Percentiles rank a stretch among this genome's conserved stretches.
Evolutionary conservation across 2,797 vertebrate genomes (phyloP).

Genomic region (Macrochelys suwanniensis): DNA sequence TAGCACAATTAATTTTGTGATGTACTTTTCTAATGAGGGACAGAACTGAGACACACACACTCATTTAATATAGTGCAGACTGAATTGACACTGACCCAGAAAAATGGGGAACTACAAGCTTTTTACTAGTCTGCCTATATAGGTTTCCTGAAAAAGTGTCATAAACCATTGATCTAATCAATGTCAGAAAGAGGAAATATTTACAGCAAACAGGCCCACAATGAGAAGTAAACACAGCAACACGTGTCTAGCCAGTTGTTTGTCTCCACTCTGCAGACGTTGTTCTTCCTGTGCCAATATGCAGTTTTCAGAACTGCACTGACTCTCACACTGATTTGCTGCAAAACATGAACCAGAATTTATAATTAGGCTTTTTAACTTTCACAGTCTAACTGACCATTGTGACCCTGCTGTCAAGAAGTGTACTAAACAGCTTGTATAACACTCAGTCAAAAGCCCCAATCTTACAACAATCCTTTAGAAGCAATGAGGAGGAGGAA

Average conservation of each 20-base stretch:
- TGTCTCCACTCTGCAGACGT: slow-evolving; percentile 85
- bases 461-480: not conserved
- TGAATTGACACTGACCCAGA: not conserved
- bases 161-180: slow-evolving; percentile 3
- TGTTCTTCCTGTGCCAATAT: slow-evolving; percentile 88
- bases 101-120: not conserved
- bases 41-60: not conserved
- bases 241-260: slow-evolving; percentile 90
- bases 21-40: not conserved
- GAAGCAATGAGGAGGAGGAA: not conserved
- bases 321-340: slow-evolving; percentile 86
- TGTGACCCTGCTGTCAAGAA: not conserved
- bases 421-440: not conserved
- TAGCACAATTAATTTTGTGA: not conserved
- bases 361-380: slow-evolving; percentile 68
- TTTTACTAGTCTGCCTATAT: not conserved
- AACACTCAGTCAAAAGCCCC: not conserved
- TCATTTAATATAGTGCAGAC: not conserved
- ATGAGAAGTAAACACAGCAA: slow-evolving; percentile 90
- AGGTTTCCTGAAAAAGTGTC: slow-evolving; percentile 26
- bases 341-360: slow-evolving; percentile 72
- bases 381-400: not conserved
- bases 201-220: slow-evolving; percentile 93
- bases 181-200: slow-evolving; percentile 66
- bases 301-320: slow-evolving; percentile 88